phyloP scores from a whole-genome alignment of 2,113 vertebrate genomes.

The Salvelinus sp. region DNA sequence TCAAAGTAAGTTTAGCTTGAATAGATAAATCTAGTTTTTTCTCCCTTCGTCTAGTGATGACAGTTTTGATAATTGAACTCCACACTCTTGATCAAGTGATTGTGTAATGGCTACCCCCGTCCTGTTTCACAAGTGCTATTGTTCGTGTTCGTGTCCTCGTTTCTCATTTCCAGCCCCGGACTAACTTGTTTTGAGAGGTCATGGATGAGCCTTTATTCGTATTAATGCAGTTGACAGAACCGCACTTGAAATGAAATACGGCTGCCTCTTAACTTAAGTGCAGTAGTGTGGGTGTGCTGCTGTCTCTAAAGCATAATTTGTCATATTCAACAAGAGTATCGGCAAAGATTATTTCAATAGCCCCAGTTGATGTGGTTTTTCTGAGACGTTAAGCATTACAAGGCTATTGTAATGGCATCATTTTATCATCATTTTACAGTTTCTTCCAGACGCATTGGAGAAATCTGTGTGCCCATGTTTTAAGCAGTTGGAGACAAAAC shows the following conservation, averaged over 20 bases:
- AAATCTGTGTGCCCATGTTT: neutral
- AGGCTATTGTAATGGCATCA: slow-evolving; percentile 36
- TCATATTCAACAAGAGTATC: slow-evolving; percentile 63
- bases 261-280: slow-evolving; percentile 54
- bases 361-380: slow-evolving; percentile 45
- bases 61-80: slow-evolving; percentile 42
- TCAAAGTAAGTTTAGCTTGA: slow-evolving; percentile 30
- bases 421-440: slow-evolving; percentile 54
- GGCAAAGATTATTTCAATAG: slow-evolving; percentile 28
- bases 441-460: slow-evolving; percentile 1
- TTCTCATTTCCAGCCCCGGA: slow-evolving; percentile 19
- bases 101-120: slow-evolving; percentile 38
- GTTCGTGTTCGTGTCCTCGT: slow-evolving; percentile 25
- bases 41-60: slow-evolving; percentile 16
- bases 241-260: slow-evolving; percentile 45
- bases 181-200: slow-evolving; percentile 33
- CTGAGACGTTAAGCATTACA: slow-evolving; percentile 58
- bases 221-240: slow-evolving; percentile 61
- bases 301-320: slow-evolving; percentile 58
- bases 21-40: slow-evolving; percentile 11
- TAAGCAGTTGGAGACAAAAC: neutral
- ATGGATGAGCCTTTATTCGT: slow-evolving; percentile 44
- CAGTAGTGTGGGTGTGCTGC: slow-evolving; percentile 51
- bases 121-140: slow-evolving; percentile 45
- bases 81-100: slow-evolving; percentile 25